phyloP scores from a whole-genome alignment of 2,888 invertebrate species.

The Chrysolina oricalcia region DNA sequence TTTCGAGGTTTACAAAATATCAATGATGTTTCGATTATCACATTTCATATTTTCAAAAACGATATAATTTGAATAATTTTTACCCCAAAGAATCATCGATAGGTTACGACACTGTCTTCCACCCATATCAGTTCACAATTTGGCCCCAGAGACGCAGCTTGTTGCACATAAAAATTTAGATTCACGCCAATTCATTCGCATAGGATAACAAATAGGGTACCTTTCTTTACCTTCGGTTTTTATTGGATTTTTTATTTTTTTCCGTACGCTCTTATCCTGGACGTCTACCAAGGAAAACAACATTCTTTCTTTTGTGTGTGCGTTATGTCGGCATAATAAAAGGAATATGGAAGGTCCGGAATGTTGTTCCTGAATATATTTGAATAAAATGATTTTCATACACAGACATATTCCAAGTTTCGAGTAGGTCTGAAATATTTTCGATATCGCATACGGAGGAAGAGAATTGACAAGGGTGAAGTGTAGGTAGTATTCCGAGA shows the following conservation, averaged over 20 bases:
- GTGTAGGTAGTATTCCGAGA: neutral
- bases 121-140: neutral
- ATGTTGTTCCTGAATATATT: slow-evolving; percentile 48
- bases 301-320: slow-evolving; percentile 37
- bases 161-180: slow-evolving; percentile 42
- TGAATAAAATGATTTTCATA: slow-evolving; percentile 42
- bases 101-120: slow-evolving; percentile 25
- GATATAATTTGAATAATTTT: neutral
- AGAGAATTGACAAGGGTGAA: neutral
- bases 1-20: no score
- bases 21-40: no score
- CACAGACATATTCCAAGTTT: slow-evolving; percentile 41
- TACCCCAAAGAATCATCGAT: neutral
- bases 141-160: slow-evolving; percentile 26
- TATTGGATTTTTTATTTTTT: slow-evolving; percentile 45
- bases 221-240: slow-evolving; percentile 43
- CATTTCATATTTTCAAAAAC: neutral
- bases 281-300: slow-evolving; percentile 41
- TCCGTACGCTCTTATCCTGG: slow-evolving; percentile 39
- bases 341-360: slow-evolving; percentile 42
- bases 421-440: slow-evolving; percentile 14
- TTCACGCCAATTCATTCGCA: slow-evolving; percentile 43
- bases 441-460: neutral
- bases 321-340: slow-evolving; percentile 39
- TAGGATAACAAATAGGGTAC: slow-evolving; percentile 46